Conservation (phyloP, 2,797 vertebrate genomes). For the Odontamblyopus rebecca region DNA sequence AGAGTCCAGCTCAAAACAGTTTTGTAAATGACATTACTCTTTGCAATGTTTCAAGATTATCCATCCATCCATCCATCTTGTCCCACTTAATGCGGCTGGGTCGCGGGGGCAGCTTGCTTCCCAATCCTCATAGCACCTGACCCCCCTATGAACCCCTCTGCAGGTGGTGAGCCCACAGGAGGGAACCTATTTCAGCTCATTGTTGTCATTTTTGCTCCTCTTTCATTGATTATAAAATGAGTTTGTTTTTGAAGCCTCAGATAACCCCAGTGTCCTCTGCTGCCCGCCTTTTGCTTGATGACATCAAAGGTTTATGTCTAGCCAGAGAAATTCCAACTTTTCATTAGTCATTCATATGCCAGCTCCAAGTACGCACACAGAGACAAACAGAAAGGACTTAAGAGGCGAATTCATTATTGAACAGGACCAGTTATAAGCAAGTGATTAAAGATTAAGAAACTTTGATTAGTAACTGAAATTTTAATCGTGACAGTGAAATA, state of each 20-base stretch:
- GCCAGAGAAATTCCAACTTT: conserved; percentile 14
- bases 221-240: conserved; percentile 11
- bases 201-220: background rate
- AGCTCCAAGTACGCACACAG: background rate
- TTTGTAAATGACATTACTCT: background rate
- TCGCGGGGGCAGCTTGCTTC: no score
- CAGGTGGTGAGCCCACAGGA: no score
- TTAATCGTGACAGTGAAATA: conserved; percentile 4
- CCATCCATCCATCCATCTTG: no score
- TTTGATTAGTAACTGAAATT: conserved; percentile 20
- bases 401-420: background rate
- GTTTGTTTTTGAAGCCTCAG: conserved; percentile 21
- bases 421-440: background rate
- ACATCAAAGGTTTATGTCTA: conserved; percentile 31
- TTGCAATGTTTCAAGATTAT: background rate
- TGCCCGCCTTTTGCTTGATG: conserved; percentile 16
- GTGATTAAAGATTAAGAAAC: conserved; percentile 16
- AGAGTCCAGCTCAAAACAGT: background rate
- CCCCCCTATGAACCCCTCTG: no score
- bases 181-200: background rate
- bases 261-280: conserved; percentile 22
- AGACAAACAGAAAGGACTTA: background rate
- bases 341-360: background rate
- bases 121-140: no score
- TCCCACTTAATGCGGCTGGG: no score